Conservation (phyloP, 1,140 invertebrate species). For the Cecropterus lyciades region DNA sequence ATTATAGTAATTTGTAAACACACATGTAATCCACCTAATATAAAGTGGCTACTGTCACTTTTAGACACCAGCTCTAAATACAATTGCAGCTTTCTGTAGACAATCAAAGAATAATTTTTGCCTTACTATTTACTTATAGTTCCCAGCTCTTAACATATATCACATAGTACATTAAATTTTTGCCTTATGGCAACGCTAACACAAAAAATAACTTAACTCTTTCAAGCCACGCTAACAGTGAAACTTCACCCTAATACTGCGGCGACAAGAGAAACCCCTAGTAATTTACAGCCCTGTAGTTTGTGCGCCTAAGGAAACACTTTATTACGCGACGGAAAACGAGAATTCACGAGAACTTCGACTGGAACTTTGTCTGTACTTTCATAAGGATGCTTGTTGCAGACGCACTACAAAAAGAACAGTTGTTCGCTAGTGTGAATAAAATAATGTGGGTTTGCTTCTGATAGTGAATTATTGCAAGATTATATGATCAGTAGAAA, state of each 20-base stretch:
- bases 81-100: too few species aligned
- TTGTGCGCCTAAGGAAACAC: slow-evolving; percentile 62
- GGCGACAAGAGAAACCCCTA: slow-evolving; percentile 60
- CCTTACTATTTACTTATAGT: too few species aligned
- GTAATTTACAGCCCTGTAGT: slow-evolving; percentile 60
- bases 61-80: too few species aligned
- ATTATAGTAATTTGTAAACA: too few species aligned
- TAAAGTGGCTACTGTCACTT: too few species aligned
- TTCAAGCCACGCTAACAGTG: slow-evolving; percentile 39
- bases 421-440: not conserved
- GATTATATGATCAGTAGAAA: too few species aligned
- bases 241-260: slow-evolving; percentile 35
- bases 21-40: too few species aligned
- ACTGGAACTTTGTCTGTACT: slow-evolving; percentile 23
- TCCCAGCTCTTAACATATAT: too few species aligned
- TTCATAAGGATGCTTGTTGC: slow-evolving; percentile 21
- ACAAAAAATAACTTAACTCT: too few species aligned
- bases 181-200: too few species aligned
- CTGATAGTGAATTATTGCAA: not conserved
- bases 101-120: too few species aligned
- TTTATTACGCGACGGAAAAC: slow-evolving; percentile 53
- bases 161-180: too few species aligned
- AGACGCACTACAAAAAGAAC: not conserved
- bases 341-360: slow-evolving; percentile 39
- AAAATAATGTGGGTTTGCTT: not conserved